Evolutionary conservation across 2,888 invertebrate genomes (phyloP).

Genomic region (Calameuta idolon): DNA sequence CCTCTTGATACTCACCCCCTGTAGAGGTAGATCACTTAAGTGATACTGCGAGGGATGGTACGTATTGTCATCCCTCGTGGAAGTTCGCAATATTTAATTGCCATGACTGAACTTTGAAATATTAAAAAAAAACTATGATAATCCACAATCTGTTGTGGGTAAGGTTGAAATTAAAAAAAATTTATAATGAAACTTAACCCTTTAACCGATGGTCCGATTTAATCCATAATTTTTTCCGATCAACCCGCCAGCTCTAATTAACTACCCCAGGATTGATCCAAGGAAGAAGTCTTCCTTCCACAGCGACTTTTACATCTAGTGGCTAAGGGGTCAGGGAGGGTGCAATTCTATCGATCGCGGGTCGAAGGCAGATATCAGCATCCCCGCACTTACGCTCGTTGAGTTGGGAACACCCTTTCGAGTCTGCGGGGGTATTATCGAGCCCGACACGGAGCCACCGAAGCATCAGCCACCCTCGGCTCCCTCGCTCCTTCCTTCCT

Average conservation of each 20-base stretch:
- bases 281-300: not conserved
- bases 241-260: not conserved
- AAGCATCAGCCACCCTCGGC: constrained; percentile 29
- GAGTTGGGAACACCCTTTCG: constrained; percentile 43
- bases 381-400: constrained; percentile 33
- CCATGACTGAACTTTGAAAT: not conserved
- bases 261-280: not conserved
- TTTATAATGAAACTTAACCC: not conserved
- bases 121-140: not conserved
- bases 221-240: not conserved
- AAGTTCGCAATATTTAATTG: not conserved
- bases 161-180: not conserved
- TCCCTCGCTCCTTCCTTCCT: not conserved
- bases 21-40: not conserved
- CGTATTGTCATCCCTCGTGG: not conserved
- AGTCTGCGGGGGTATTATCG: constrained; percentile 47
- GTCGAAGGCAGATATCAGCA: constrained; percentile 46
- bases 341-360: constrained; percentile 40
- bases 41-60: not conserved
- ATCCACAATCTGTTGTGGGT: not conserved
- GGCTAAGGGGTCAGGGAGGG: not conserved
- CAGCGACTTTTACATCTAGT: not conserved
- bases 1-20: not conserved
- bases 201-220: not conserved
- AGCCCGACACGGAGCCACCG: constrained; percentile 45